Conservation (phyloP, 30 jellyfish, hydroid and myxozoan species). For the Aurelia aurita region DNA sequence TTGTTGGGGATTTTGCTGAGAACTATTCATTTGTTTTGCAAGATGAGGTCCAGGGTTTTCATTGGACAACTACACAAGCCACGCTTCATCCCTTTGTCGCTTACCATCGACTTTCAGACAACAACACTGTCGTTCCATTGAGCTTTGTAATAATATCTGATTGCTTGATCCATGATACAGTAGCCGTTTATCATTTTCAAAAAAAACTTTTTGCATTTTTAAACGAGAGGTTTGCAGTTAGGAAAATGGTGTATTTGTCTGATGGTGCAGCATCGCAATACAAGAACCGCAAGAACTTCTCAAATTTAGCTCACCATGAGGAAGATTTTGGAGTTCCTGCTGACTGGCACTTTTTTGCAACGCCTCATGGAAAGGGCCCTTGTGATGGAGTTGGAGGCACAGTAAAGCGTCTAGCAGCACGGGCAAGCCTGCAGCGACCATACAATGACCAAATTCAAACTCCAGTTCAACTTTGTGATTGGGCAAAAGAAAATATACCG, state of each 20-base stretch:
- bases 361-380: constrained; percentile 63
- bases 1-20: constrained; percentile 37
- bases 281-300: too few relatives aligned
- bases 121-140: neutral
- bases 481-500: too few relatives aligned
- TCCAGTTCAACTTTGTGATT: too few relatives aligned
- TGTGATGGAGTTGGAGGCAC: constrained; percentile 56
- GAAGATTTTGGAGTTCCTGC: constrained; percentile 50
- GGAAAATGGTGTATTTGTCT: neutral
- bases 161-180: constrained; percentile 23
- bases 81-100: too few relatives aligned
- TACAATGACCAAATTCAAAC: constrained; percentile 35
- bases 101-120: constrained; percentile 2
- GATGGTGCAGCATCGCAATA: constrained; percentile 55
- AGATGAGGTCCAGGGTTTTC: constrained; percentile 59
- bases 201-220: constrained; percentile 1
- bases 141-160: constrained; percentile 20
- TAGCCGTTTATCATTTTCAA: constrained; percentile 11
- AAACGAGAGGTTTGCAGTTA: neutral
- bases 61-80: constrained; percentile 56
- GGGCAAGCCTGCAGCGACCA: constrained; percentile 65
- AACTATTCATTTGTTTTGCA: constrained; percentile 37
- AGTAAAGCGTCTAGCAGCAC: constrained; percentile 49
- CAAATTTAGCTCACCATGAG: too few relatives aligned
- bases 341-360: constrained; percentile 46